A percentile compares a stretch with the other conserved stretches of the same genome.
Conservation (phyloP, 2,888 invertebrate species). For the Punctoribates punctum region DNA sequence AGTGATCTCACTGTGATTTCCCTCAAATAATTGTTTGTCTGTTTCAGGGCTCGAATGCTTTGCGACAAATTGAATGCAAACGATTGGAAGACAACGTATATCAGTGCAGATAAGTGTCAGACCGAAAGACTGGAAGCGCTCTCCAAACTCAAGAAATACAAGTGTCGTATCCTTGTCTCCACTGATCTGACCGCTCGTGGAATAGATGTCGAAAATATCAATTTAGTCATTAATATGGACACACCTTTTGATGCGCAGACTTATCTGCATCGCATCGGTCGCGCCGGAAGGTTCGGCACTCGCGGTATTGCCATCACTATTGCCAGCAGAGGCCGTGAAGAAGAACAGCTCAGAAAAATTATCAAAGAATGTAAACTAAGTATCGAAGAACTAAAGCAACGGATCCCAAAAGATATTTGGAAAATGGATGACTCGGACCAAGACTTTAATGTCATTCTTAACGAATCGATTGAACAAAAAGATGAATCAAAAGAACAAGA, state of each 20-base stretch:
- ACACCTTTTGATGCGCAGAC: constrained; percentile 73
- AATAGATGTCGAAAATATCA: constrained; percentile 87
- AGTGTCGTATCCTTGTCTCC: constrained; percentile 78
- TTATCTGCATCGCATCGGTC: constrained; percentile 89
- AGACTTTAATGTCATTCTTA: background rate
- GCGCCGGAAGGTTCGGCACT: constrained; percentile 80
- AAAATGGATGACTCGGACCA: background rate
- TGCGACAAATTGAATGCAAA: constrained; percentile 65
- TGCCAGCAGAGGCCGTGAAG: constrained; percentile 25
- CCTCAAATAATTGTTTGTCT: too few relatives aligned
- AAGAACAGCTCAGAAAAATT: background rate
- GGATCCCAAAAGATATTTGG: background rate
- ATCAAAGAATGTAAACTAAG: constrained; percentile 1
- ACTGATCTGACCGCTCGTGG: constrained; percentile 83
- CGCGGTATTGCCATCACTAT: constrained; percentile 16
- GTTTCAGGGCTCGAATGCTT: constrained; percentile 68
- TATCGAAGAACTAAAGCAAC: constrained; percentile 12
- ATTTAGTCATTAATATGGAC: constrained; percentile 89
- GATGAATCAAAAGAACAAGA: background rate
- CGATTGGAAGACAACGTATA: constrained; percentile 63
- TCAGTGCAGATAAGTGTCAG: constrained; percentile 70
- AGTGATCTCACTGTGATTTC: too few relatives aligned
- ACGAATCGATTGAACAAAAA: background rate
- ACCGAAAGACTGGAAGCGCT: constrained; percentile 69
- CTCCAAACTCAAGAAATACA: constrained; percentile 70